Evolutionary conservation across 2,797 vertebrate genomes (phyloP), one percentile per base, ranked within the genome.

Genomic region (Margarornis squamiger): DNA sequence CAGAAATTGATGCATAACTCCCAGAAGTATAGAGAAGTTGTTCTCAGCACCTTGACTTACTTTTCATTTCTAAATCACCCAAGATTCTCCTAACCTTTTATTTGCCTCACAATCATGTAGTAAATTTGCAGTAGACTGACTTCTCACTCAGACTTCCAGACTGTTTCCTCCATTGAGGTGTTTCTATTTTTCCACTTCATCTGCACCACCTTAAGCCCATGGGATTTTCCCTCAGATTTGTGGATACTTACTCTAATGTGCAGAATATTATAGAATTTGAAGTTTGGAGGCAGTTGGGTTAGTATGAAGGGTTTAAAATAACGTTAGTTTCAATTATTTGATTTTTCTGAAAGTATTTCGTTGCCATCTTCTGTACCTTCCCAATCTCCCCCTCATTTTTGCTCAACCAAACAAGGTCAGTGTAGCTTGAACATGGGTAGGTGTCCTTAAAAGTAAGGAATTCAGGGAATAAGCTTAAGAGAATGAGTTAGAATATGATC

Each of bases 1-100:
- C 83, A 93, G 55, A 87, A 90, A 86, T 19, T 86, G 66, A 85
- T 84, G 41, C 34, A 23, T 73, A 79, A 51, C 86, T 96, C 67
- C 86, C 80, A 84, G 74, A 79, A 48, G 71, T 38, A 34, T 6
- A 85, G 77, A 73, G 48, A 67, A 73, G n/a, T 61, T 91, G 63
- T 91, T 95, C 71, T 66, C 34, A 55, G 66, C 77, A 84, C 67
- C 62, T 68, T 93, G 62, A 54, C 55, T 51, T 29, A 32, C 34
- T 90, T 86, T 81, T 94, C 27, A 30, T 86, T 84, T 85, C 59
- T 76, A 78, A 84, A 59, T 63, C n/a, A 23, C 58, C 29, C 30
- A 75, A 46, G 70, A 73, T 70, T 75, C 73, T 83, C 51, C 82
- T 66, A 88, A 67, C 14, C 73, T 88, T 92, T 89, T 74, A 71